A percentile compares a stretch with the other conserved stretches of the same genome.
phyloP scores from a whole-genome alignment of 2,797 vertebrate species.

The Acanthornis magna region DNA sequence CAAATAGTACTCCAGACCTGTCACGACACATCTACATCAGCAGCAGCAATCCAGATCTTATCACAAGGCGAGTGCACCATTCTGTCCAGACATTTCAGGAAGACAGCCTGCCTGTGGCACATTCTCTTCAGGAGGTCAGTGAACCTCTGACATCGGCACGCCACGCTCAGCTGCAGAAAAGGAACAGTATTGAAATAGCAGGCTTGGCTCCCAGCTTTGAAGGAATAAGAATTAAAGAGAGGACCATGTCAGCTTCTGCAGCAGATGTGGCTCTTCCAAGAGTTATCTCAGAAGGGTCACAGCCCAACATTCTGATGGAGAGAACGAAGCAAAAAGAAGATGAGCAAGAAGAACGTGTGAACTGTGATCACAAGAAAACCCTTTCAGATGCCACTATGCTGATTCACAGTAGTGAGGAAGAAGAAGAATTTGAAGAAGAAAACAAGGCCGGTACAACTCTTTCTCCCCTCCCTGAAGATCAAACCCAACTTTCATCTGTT shows the following conservation, averaged over 20 bases:
- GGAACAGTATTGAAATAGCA: slow-evolving; percentile 94
- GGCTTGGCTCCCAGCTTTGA: slow-evolving; percentile 87
- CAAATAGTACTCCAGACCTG: slow-evolving; percentile 97
- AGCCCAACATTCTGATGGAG: slow-evolving; percentile 82
- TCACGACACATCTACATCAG: slow-evolving; percentile 92
- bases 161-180: slow-evolving; percentile 84
- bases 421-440: slow-evolving; percentile 90
- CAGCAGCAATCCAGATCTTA: slow-evolving; percentile 95
- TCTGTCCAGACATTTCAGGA: slow-evolving; percentile 99
- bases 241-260: slow-evolving; percentile 83
- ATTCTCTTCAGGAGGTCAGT: slow-evolving; percentile 96
- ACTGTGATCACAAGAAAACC: slow-evolving; percentile 92
- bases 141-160: slow-evolving; percentile 85
- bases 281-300: slow-evolving; percentile 77
- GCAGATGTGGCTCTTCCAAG: slow-evolving; percentile 76
- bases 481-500: slow-evolving; percentile 73
- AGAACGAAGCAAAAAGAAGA: slow-evolving; percentile 76
- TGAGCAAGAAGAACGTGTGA: slow-evolving; percentile 74
- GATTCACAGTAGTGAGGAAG: slow-evolving; percentile 95
- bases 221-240: slow-evolving; percentile 89
- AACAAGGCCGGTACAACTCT: slow-evolving; percentile 70
- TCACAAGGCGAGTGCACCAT: slow-evolving; percentile 93
- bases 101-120: slow-evolving; percentile 94
- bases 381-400: slow-evolving; percentile 97
- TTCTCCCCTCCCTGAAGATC: slow-evolving; percentile 54